These are phyloP conservation scores for Tautogolabrus adspersus DNA, from an alignment of 2,113 vertebrate species.

Conservation along the genomic window DNA sequence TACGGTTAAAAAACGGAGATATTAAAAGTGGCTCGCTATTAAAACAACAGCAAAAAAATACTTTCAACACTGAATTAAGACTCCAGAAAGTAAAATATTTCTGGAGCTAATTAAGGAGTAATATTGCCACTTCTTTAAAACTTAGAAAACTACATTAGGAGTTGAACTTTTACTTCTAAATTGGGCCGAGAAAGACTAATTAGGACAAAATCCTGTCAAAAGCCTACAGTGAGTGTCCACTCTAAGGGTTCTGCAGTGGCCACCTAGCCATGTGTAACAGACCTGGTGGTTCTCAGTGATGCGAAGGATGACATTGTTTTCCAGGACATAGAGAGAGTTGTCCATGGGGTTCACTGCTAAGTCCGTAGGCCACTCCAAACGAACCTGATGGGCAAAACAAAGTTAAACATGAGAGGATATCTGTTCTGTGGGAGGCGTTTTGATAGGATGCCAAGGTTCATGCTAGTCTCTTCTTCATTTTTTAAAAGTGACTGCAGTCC, in stretches of 20 bases:
- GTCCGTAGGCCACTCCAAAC: constrained; percentile 98
- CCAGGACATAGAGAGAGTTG: constrained; percentile 97
- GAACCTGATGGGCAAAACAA: constrained; percentile 85
- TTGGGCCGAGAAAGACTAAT: constrained; percentile 64
- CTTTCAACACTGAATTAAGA: constrained; percentile 30
- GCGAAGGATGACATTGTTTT: constrained; percentile 98
- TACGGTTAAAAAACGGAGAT: not conserved
- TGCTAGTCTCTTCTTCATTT: constrained; percentile 53
- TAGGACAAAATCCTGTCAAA: constrained; percentile 66
- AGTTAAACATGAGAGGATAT: constrained; percentile 26
- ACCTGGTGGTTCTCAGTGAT: constrained; percentile 99
- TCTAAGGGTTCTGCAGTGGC: constrained; percentile 31
- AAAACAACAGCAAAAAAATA: not conserved
- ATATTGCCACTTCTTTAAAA: constrained; percentile 40
- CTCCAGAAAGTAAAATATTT: constrained; percentile 36
- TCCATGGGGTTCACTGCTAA: constrained; percentile 99
- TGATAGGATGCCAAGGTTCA: constrained; percentile 53
- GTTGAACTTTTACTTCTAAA: constrained; percentile 56
- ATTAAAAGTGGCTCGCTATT: not conserved
- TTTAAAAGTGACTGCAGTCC: constrained; percentile 57
- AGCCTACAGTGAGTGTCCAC: constrained; percentile 20
- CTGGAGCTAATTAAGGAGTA: constrained; percentile 55
- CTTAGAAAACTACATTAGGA: constrained; percentile 37
- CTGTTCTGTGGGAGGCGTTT: not conserved
- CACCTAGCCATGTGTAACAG: constrained; percentile 46